Evolutionary conservation across 1,140 invertebrate species (phyloP), one percentile per base, ranked within the genome.

Genomic region (Batillaria attramentaria): DNA sequence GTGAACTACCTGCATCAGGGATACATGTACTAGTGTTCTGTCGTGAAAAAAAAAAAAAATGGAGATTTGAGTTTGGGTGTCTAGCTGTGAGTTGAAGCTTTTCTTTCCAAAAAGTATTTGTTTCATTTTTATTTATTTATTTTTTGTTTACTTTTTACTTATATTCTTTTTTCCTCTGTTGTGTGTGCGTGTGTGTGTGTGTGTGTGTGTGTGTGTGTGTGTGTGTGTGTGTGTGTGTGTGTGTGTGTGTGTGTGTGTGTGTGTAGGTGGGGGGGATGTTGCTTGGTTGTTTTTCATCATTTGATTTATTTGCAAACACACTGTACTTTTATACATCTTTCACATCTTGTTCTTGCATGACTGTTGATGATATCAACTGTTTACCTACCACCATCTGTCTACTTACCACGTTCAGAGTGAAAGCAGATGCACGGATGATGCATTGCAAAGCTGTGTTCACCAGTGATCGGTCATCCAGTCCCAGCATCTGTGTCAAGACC

Each of bases 401-500:
- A 81, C 79, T 85, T 82, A 92, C 92, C 89, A 93, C 92, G 87
- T 93, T 93, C 41, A 85, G 87, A 68, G 92, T 91, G 84, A 93
- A 93, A n/a, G 93, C 92, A 42, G 92, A 91, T 88, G 91, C 92
- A 84, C 93, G 93, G 70, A 91, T 90, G 76, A 93, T 92, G 41
- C 92, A 93, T 31, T 90, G 91, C 13, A 94, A 83, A 35, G 92
- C 91, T 80, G 92, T 90, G 82, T 92, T 89, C 20, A 93, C 84
- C 8, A 93, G 83, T 13, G 89, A 88, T 77, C 91, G 89, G 85
- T 93, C 92, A 62, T 90, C 89, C 28, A 77, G 65, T 5, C 92
- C 90, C 37, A 94, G 82, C 20, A 94, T 84, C 41, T 90, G 89
- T 24, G 93, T 92, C 33, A 94, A 84, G 80, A 91, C 91, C 85